Conservation (phyloP, 2,888 invertebrate species). For the Agrotis exclamationis region DNA sequence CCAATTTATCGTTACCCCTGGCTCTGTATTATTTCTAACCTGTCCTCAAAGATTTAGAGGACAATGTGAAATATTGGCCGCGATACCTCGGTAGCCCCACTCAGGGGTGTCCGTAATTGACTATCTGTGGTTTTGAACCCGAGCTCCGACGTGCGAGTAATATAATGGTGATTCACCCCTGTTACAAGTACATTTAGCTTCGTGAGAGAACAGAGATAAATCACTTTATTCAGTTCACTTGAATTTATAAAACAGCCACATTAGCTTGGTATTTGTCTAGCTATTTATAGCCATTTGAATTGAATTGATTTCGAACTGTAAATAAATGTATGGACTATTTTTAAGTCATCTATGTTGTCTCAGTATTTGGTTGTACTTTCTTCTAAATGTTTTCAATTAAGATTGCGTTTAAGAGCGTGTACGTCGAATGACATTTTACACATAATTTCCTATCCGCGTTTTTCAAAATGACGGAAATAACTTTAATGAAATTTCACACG, state of each 20-base stretch:
- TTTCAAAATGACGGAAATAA: too few species aligned
- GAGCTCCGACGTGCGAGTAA: slow-evolving; percentile 42
- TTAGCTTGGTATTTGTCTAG: not conserved
- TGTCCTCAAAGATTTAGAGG: slow-evolving; percentile 43
- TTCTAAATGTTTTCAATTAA: too few species aligned
- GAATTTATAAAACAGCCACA: slow-evolving; percentile 17
- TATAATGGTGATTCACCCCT: slow-evolving; percentile 55
- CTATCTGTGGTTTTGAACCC: slow-evolving; percentile 56
- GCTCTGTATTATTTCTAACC: slow-evolving; percentile 7
- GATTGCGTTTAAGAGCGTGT: too few species aligned
- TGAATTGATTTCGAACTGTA: too few species aligned
- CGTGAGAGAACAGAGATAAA: slow-evolving; percentile 41
- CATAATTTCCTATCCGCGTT: too few species aligned
- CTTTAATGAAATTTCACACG: too few species aligned
- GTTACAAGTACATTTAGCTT: slow-evolving; percentile 53
- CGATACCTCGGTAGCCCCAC: slow-evolving; percentile 40
- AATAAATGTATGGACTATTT: too few species aligned
- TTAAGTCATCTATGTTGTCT: too few species aligned
- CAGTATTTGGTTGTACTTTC: too few species aligned
- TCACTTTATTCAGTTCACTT: slow-evolving; percentile 39
- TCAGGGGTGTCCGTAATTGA: slow-evolving; percentile 54
- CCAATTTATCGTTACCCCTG: slow-evolving; percentile 5
- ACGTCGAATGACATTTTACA: too few species aligned
- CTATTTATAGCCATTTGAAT: too few species aligned
- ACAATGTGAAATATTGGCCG: slow-evolving; percentile 47